These are phyloP conservation scores for Lepilemur septentrionalis DNA, from an alignment of 2,797 vertebrate genomes.

Conservation along the genomic window DNA sequence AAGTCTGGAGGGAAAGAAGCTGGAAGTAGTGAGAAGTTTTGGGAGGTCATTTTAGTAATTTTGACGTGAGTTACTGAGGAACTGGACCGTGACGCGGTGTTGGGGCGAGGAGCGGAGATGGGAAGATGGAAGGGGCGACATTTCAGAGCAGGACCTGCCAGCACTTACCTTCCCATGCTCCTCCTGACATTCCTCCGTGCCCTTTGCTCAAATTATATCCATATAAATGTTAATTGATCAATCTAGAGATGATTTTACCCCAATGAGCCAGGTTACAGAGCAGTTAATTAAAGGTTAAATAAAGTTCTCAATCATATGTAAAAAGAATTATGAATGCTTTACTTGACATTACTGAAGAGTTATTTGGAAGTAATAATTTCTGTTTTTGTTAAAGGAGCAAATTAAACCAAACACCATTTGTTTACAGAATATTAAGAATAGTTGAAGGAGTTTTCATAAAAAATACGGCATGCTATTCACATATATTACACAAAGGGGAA, in stretches of 20 bases:
- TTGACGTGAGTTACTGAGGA: background rate
- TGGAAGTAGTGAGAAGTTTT: background rate
- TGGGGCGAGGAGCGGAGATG: fast-evolving
- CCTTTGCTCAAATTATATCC: conserved; percentile 41
- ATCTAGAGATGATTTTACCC: background rate
- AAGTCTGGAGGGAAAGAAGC: background rate
- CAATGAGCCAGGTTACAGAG: background rate
- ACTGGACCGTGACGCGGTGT: fast-evolving
- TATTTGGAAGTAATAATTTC: background rate
- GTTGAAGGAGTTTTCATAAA: background rate
- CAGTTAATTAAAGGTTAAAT: conserved; percentile 46
- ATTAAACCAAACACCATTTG: background rate
- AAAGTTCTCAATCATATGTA: conserved; percentile 33
- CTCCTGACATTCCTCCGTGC: background rate
- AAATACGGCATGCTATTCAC: background rate
- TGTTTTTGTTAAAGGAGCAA: background rate
- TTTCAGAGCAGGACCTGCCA: background rate
- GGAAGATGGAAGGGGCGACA: background rate
- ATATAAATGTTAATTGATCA: conserved; percentile 58
- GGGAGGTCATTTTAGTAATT: background rate
- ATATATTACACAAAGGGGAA: background rate
- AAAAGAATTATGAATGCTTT: background rate
- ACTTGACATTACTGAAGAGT: background rate
- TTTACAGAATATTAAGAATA: background rate
- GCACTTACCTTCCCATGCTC: background rate